Evolutionary conservation across 1,140 invertebrate species (phyloP).

Genomic region (Apis laboriosa): DNA sequence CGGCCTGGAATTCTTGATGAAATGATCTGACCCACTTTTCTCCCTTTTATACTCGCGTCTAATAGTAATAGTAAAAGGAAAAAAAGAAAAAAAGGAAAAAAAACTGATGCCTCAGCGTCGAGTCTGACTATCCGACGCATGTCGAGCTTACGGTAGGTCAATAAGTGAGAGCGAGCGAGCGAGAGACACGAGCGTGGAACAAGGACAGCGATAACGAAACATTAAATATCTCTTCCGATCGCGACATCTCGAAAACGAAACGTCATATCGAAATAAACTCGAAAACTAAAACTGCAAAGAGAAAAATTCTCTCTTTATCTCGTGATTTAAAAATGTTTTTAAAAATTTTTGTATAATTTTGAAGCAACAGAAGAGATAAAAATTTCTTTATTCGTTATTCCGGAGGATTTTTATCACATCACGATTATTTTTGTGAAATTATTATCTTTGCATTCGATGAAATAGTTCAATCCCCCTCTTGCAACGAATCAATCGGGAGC

Average conservation of each 20-base stretch:
- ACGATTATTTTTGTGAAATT: too few species aligned
- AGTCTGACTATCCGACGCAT: not conserved
- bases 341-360: too few species aligned
- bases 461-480: not conserved
- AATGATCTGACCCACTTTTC: not conserved
- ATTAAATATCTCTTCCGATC: not conserved
- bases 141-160: not conserved
- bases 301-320: not conserved
- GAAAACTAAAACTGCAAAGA: not conserved
- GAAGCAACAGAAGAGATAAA: too few species aligned
- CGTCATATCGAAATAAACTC: not conserved
- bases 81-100: not conserved
- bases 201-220: not conserved
- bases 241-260: not conserved
- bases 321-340: not conserved
- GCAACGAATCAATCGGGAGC: not conserved
- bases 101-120: slow-evolving; percentile 19
- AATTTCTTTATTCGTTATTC: too few species aligned
- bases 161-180: not conserved
- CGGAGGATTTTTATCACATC: too few species aligned
- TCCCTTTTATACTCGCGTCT: not conserved
- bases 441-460: not conserved
- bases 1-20: slow-evolving; percentile 5
- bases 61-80: not conserved
- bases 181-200: not conserved